These are phyloP conservation scores for Tyto alba DNA, from an alignment of 2,113 vertebrate genomes.

Conservation along the genomic window DNA sequence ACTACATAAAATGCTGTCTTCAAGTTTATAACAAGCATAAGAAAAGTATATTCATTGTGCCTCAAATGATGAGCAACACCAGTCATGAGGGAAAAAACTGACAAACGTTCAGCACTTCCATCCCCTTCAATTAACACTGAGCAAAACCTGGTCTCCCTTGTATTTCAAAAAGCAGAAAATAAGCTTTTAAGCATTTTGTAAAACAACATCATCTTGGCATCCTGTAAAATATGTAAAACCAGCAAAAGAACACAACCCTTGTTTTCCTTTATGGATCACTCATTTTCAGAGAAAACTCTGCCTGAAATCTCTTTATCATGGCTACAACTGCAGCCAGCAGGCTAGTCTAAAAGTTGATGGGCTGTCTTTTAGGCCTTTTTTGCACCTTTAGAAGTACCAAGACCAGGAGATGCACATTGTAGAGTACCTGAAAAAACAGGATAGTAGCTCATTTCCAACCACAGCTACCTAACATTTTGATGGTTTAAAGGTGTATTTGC, in stretches of 20 bases:
- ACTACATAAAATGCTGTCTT: background rate
- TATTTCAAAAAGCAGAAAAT: background rate
- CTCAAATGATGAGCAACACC: background rate
- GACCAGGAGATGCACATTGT: background rate
- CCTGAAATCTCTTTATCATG: background rate
- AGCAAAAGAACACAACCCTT: background rate
- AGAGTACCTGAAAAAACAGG: background rate
- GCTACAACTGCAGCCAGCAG: background rate
- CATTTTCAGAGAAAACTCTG: background rate
- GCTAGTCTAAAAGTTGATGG: background rate
- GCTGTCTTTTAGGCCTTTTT: background rate
- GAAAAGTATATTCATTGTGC: background rate
- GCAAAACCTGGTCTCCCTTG: background rate
- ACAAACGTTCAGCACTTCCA: background rate
- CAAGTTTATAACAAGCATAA: background rate
- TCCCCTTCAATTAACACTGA: background rate
- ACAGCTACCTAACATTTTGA: background rate
- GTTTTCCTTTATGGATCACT: background rate
- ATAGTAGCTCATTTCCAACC: background rate
- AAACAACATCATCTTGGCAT: background rate
- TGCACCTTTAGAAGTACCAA: background rate
- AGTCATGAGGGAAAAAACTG: background rate
- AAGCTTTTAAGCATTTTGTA: background rate
- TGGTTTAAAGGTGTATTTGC: background rate
- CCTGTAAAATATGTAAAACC: background rate